A percentile compares a stretch with the other conserved stretches of the same genome.
Conservation (phyloP, 2,888 invertebrate species). For the Chironomus riparius region DNA sequence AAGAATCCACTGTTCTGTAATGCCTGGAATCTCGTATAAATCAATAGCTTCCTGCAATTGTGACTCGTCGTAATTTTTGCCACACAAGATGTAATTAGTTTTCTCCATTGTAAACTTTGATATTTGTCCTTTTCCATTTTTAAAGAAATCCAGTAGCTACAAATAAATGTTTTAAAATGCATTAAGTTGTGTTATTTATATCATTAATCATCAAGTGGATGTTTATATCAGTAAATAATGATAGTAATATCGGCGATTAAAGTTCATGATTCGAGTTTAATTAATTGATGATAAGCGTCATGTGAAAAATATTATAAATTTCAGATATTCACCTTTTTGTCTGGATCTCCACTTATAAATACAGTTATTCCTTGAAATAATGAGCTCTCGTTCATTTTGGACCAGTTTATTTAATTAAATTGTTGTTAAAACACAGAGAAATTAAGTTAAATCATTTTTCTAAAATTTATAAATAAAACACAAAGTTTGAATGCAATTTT, state of each 20-base stretch:
- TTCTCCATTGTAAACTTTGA: constrained; percentile 83
- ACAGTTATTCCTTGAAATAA: constrained; percentile 10
- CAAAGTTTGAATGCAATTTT: too few species aligned
- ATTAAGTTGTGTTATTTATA: background rate
- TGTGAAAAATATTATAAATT: background rate
- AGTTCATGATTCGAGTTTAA: constrained; percentile 5
- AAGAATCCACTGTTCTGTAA: constrained; percentile 78
- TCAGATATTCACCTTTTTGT: constrained; percentile 51
- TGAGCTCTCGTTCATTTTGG: constrained; percentile 3
- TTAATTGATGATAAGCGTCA: background rate
- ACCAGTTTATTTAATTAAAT: background rate
- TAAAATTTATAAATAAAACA: too few species aligned
- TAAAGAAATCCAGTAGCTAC: constrained; percentile 67
- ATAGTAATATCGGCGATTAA: background rate
- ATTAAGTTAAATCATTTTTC: too few species aligned
- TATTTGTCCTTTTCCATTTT: constrained; percentile 79
- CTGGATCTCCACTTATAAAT: constrained; percentile 69
- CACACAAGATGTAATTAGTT: constrained; percentile 88
- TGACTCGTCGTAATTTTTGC: constrained; percentile 71
- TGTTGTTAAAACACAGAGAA: too few species aligned
- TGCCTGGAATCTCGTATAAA: constrained; percentile 85
- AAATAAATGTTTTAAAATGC: constrained; percentile 35
- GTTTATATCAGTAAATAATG: background rate
- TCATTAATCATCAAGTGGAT: background rate
- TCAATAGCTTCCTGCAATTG: constrained; percentile 87